Evolutionary conservation across 2,797 vertebrate genomes (phyloP).

Genomic region (Triplophysa bombifrons): DNA sequence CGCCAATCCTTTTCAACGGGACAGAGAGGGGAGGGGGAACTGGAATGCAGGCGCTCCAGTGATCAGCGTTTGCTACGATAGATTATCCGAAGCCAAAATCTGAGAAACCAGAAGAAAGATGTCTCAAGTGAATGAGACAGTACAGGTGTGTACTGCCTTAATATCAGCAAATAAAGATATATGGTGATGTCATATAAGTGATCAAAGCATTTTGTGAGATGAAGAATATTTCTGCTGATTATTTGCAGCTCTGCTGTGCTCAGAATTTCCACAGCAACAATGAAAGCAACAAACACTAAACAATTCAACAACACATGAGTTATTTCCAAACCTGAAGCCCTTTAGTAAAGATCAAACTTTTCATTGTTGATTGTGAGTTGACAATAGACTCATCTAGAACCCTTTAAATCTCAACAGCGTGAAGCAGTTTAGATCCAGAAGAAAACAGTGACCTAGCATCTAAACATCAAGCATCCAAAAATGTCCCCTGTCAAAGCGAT

Average conservation of each 20-base stretch:
- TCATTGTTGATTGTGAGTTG: not conserved
- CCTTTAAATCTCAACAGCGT: not conserved
- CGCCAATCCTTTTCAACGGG: constrained; percentile 34
- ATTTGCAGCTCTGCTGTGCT: constrained; percentile 29
- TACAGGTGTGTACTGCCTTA: not conserved
- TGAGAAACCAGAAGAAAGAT: not conserved
- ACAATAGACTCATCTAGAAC: not conserved
- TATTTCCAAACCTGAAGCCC: constrained; percentile 8
- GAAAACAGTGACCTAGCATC: constrained; percentile 14
- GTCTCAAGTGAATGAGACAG: not conserved
- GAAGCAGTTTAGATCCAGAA: not conserved
- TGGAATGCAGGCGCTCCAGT: constrained; percentile 23
- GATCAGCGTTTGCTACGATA: constrained; percentile 21
- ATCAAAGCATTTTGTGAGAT: not conserved
- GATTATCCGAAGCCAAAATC: not conserved
- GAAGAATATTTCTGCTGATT: constrained; percentile 9
- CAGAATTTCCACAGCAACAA: constrained; percentile 32
- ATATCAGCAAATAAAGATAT: not conserved
- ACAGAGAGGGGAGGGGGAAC: constrained; percentile 16
- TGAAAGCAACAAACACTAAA: constrained; percentile 26
- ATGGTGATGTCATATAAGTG: not conserved
- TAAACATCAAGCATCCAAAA: not conserved
- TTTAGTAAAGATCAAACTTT: constrained; percentile 6
- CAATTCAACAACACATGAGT: constrained; percentile 19
- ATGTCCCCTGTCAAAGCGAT: constrained; percentile 29